Evolutionary conservation across 2,113 vertebrate genomes (phyloP).

Genomic region (Nothocercus julius): DNA sequence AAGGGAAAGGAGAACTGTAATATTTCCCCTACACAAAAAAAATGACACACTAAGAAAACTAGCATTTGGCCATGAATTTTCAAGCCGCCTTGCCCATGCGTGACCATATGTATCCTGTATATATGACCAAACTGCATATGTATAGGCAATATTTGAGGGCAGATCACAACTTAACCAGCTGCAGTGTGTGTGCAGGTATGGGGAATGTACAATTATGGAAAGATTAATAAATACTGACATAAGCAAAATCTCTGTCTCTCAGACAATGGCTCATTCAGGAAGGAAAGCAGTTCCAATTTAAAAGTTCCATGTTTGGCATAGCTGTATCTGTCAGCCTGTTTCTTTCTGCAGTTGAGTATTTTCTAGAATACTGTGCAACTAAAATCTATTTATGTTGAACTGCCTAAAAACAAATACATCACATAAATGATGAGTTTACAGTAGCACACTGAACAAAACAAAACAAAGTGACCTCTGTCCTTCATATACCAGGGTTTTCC

Average conservation of each 20-base stretch:
- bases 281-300: neutral
- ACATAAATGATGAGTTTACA: constrained; percentile 16
- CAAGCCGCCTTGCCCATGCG: neutral
- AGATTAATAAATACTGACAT: neutral
- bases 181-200: neutral
- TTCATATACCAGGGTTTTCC: neutral
- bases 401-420: constrained; percentile 36
- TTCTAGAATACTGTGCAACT: neutral
- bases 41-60: neutral
- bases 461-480: constrained; percentile 11
- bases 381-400: neutral
- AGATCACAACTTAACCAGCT: constrained; percentile 1
- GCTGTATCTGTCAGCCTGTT: neutral
- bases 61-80: constrained; percentile 4
- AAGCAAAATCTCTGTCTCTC: neutral
- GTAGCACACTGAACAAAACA: constrained; percentile 2
- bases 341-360: neutral
- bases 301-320: neutral
- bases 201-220: neutral
- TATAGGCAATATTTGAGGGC: neutral
- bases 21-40: neutral
- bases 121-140: neutral
- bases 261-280: neutral
- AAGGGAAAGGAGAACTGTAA: constrained; percentile 12
- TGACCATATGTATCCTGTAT: neutral